These are phyloP conservation scores for Zhuqinia jingwanae DNA, from an alignment of 2,888 invertebrate genomes.

Conservation along the genomic window DNA sequence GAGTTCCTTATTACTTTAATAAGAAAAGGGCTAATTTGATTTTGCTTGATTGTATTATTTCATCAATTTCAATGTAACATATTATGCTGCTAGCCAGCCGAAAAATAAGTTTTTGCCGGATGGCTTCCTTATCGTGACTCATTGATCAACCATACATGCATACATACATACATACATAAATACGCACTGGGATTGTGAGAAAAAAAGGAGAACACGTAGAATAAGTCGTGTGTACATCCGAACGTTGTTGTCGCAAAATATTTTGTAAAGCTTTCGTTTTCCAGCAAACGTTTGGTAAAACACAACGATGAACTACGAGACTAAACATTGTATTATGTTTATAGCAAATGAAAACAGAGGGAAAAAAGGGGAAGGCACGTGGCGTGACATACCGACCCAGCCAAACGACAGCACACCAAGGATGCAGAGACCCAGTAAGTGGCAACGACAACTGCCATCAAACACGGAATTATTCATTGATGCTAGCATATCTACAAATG, in stretches of 20 bases:
- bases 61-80: no score
- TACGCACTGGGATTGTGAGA: neutral
- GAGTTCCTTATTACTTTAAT: no score
- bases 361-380: slow-evolving; percentile 46
- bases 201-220: neutral
- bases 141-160: neutral
- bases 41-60: no score
- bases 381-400: slow-evolving; percentile 60
- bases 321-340: neutral
- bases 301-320: neutral
- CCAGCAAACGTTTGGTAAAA: neutral
- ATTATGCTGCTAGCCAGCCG: neutral
- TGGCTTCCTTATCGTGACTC: neutral
- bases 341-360: slow-evolving; percentile 15
- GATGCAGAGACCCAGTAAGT: neutral
- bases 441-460: neutral
- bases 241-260: neutral
- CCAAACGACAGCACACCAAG: slow-evolving; percentile 22
- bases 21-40: no score
- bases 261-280: slow-evolving; percentile 20
- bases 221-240: neutral
- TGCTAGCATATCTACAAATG: no score
- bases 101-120: neutral
- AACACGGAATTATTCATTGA: slow-evolving; percentile 16
- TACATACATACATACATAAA: no score